Base-by-base conservation (phyloP, 2,888 invertebrate species). In the Falcaria lacertinaria region DNA sequence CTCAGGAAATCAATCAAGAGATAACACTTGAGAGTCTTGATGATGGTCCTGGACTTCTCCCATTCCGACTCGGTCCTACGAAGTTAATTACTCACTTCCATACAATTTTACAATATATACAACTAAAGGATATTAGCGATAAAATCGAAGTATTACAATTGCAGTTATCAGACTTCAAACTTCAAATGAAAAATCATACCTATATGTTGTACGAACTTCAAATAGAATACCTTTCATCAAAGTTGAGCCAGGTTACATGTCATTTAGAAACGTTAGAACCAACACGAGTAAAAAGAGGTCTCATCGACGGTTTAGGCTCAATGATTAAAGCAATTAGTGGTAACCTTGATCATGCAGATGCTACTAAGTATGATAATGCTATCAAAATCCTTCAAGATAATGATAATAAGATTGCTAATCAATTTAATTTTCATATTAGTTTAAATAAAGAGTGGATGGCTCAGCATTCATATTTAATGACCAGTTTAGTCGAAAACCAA, bases 251-350 rank as follows among this genome's bases (percentile, higher is more conserved):
- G 0, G 25, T 25, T 8, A 25, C 11, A 8, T 2, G 11, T 4
- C 33, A 42, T 15, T 34, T 39, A 39, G 16, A 34, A 2, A 34
- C 34, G 1, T 39, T 43, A 4, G 36, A 43, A 19, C 32, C 39
- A 22, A 39, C 15, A 4, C 37, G 42, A 2, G 13, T n/a, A 13
- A 33, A 33, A 33, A 33, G 33, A 33, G 33, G 33, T 13, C 38
- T 44, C 7, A 41, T 16, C 15, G 50, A 57, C 25, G 51, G 55
- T 22, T 43, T 60, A 13, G 55, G 57, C 8, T 54, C 57, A 1
- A 36, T 54, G 2, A 50, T 56, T 33, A 56, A 56, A 47, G 48
- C 49, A 25, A 50, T 61, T 15, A 43, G 55, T 2, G 58, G 57
- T n/a, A 52, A 52, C 45, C 43, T 50, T 36, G 54, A 52, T 38